Evolutionary conservation across 2,113 vertebrate species (phyloP), one percentile per base, ranked within the genome.

Genomic region (Pterocles orientalis): DNA sequence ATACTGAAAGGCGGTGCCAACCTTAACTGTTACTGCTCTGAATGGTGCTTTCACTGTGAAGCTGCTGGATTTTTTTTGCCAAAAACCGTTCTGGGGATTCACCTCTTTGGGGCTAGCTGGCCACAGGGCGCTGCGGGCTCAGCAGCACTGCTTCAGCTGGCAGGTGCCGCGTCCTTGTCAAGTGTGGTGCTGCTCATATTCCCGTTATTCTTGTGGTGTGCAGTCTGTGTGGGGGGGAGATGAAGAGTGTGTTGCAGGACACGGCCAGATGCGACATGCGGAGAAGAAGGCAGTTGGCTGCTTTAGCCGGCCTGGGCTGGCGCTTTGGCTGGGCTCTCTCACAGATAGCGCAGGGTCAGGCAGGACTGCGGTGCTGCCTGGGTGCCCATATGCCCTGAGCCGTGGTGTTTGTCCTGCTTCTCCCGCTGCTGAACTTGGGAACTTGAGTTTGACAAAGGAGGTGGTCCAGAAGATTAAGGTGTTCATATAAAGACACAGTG

Each of bases 291-390:
- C 33, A 58, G 3, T 16, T 4, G 3, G 5, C 6, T 73, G 33
- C 18, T 53, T 54, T 57, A 54, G 28, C 31, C 51, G 65, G 48
- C 24, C 4, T 1, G 33, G 45, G 45, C 4, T 53, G 12, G 26
- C 31, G 18, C 2, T 18, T 62, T 77, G 66, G 12, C 56, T 61
- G 57, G 10, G 20, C 58, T 60, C 47, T 12, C 62, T 51, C n/a
- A 4, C 8, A 48, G 17, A 3, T 0, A 1, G 5, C 14, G 19
- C 26, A 7, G 12, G 39, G 31, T 23, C 2, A 1, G 36, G 24
- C 34, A 71, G 90, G 54, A 18, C 48, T 60, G 14, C 3, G 5
- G 86, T 36, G 43, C 20, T 61, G 7, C 51, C 28, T 45, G n/a
- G 41, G 34, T 3, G 3, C 23, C 41, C 1, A 1, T 47, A 4